These are phyloP conservation scores for Trichogramma evanescens DNA, from an alignment of 2,888 invertebrate species.

Conservation along the genomic window DNA sequence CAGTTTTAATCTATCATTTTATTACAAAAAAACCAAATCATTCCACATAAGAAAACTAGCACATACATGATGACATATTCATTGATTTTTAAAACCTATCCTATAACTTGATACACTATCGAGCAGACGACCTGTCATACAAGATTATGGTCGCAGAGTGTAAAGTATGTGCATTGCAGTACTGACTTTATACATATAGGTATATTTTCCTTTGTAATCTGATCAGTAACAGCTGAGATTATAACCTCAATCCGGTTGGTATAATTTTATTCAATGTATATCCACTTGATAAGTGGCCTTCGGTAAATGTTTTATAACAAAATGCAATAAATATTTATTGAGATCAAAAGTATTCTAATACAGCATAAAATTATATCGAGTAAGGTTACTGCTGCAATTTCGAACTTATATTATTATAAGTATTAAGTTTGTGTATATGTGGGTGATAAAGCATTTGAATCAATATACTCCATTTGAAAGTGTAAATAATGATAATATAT, in stretches of 20 bases:
- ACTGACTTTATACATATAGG: neutral
- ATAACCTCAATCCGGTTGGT: conserved; percentile 12
- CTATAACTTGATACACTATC: no score
- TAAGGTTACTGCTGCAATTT: no score
- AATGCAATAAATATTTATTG: neutral
- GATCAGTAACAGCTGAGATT: conserved; percentile 12
- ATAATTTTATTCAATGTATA: neutral
- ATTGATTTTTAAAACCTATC: no score
- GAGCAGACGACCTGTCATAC: no score
- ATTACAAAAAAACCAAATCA: no score
- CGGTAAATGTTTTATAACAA: neutral
- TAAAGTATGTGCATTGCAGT: neutral
- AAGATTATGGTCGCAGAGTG: no score
- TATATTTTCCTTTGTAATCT: neutral
- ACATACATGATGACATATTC: no score
- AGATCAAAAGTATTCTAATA: no score
- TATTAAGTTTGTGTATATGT: neutral
- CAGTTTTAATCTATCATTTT: no score
- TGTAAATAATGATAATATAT: neutral
- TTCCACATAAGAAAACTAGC: no score
- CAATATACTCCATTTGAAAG: neutral
- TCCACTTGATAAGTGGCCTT: neutral
- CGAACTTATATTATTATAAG: no score
- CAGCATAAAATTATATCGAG: no score
- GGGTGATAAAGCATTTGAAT: neutral